Percentiles rank a stretch among this genome's conserved stretches.
These are phyloP conservation scores for Chironex yamaguchii DNA, from an alignment of 30 jellyfish, hydroid and myxozoan genomes.

Conservation along the genomic window DNA sequence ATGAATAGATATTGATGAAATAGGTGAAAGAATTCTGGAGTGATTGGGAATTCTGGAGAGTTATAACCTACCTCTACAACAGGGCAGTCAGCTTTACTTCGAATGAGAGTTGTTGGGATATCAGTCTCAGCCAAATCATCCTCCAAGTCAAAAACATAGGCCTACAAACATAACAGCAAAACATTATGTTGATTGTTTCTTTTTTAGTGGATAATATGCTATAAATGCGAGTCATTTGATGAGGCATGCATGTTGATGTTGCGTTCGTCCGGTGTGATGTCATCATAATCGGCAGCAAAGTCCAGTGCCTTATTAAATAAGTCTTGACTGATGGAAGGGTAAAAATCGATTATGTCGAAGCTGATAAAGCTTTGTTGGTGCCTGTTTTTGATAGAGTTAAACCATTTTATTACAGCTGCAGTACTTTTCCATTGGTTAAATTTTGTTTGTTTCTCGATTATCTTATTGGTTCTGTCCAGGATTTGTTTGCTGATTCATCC, in stretches of 20 bases:
- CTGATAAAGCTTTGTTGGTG: background rate
- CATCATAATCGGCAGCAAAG: too few relatives aligned
- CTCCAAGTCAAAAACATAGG: conserved; percentile 91
- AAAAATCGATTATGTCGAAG: background rate
- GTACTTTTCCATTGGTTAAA: conserved; percentile 9
- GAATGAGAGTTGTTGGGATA: conserved; percentile 90
- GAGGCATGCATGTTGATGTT: background rate
- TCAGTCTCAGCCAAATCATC: conserved; percentile 95
- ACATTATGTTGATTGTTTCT: too few relatives aligned
- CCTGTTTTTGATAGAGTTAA: background rate
- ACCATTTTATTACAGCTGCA: background rate
- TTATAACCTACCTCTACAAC: conserved; percentile 89
- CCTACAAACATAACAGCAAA: too few relatives aligned
- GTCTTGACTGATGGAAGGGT: conserved; percentile 9
- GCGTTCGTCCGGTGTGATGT: conserved; percentile 5
- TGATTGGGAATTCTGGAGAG: too few relatives aligned
- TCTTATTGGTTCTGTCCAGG: conserved; percentile 11
- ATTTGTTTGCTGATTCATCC: background rate
- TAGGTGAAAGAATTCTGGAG: too few relatives aligned
- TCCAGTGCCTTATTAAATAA: background rate
- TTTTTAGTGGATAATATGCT: too few relatives aligned
- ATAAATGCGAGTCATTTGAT: too few relatives aligned
- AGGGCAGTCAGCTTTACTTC: conserved; percentile 99
- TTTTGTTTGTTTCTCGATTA: background rate
- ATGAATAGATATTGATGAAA: too few relatives aligned